A percentile compares a stretch with the other conserved stretches of the same genome.
Evolutionary conservation across 2,797 vertebrate genomes (phyloP).

Genomic region (Argya squamiceps): DNA sequence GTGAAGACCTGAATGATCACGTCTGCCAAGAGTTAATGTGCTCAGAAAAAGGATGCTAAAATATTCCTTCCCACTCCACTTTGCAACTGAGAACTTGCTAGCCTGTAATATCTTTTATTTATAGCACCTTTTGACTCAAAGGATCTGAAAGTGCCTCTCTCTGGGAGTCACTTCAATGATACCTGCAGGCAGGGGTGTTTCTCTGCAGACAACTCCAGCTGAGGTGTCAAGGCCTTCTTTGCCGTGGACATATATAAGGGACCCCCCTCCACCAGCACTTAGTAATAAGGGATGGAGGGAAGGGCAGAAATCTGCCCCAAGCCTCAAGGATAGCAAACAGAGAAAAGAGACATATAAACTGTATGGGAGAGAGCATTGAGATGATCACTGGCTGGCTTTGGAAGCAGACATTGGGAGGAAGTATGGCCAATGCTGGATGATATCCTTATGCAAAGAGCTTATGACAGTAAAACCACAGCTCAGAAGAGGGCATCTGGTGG

Average conservation of each 20-base stretch:
- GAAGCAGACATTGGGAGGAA: background rate
- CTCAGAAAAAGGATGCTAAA: constrained; percentile 48
- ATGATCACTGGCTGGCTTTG: background rate
- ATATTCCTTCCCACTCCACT: constrained; percentile 51
- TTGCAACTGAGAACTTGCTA: constrained; percentile 38
- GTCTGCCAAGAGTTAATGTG: constrained; percentile 39
- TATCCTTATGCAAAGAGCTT: background rate
- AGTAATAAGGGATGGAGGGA: background rate
- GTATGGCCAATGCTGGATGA: rapidly evolving
- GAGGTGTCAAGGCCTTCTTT: background rate
- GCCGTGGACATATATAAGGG: background rate
- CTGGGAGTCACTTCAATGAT: background rate
- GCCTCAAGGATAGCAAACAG: background rate
- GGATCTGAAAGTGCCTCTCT: background rate
- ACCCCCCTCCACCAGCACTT: background rate
- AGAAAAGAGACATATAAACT: background rate
- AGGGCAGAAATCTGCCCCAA: background rate
- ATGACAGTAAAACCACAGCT: background rate
- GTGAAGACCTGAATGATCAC: background rate
- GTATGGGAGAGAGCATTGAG: rapidly evolving
- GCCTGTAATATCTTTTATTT: constrained; percentile 55
- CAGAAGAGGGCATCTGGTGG: background rate
- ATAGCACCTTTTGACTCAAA: constrained; percentile 19
- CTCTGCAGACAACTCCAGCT: background rate
- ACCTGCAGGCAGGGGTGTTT: background rate